Percentiles rank a stretch among this genome's conserved stretches.
Conservation (phyloP, 2,113 vertebrate species). For the Pteropus alecto region DNA sequence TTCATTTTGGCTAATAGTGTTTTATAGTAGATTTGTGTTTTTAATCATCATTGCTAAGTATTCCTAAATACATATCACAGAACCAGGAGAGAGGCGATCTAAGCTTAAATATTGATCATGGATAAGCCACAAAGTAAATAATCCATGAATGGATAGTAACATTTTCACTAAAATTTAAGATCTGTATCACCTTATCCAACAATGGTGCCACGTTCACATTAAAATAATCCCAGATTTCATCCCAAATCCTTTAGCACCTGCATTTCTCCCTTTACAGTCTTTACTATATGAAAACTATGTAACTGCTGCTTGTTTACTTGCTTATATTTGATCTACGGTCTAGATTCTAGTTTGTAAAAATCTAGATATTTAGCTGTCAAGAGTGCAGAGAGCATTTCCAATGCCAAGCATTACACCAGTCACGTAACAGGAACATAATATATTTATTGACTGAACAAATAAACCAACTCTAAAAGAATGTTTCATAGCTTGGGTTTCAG, state of each 20-base stretch:
- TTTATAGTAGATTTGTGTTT: conserved; percentile 14
- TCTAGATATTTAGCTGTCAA: background rate
- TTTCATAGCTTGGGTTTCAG: background rate
- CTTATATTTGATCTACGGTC: background rate
- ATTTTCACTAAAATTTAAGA: conserved; percentile 26
- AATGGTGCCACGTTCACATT: background rate
- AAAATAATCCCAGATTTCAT: conserved; percentile 28
- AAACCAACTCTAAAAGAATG: background rate
- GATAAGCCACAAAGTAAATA: conserved; percentile 30
- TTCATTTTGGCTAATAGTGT: conserved; percentile 22
- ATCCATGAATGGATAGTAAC: background rate
- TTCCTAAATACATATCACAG: background rate
- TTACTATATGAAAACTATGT: background rate
- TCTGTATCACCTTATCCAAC: background rate
- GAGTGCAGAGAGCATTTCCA: background rate
- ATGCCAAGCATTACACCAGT: background rate
- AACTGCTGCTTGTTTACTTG: background rate
- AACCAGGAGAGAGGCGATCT: background rate
- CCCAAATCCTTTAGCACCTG: background rate
- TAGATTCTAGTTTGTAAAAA: background rate
- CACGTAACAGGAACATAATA: background rate
- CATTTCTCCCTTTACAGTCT: background rate
- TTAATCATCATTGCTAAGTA: conserved; percentile 26
- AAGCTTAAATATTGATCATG: conserved; percentile 20
- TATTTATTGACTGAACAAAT: background rate